These are phyloP conservation scores for Euproctis similis DNA, from an alignment of 2,888 invertebrate genomes.

Conservation along the genomic window DNA sequence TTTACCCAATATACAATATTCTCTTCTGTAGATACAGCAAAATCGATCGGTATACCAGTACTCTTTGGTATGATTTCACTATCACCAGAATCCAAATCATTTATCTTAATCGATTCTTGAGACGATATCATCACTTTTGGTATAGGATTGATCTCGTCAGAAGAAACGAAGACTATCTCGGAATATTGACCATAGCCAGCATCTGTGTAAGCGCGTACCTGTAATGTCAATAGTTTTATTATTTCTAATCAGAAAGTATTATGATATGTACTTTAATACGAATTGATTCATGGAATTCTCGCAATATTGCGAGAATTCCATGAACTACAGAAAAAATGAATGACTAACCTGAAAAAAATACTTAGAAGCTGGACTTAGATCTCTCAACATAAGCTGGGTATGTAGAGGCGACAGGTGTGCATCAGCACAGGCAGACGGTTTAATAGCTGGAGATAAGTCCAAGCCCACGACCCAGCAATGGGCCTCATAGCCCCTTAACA, in stretches of 20 bases:
- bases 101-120: constrained; percentile 81
- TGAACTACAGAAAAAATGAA: no score
- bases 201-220: constrained; percentile 88
- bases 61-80: constrained; percentile 77
- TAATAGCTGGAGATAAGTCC: constrained; percentile 28
- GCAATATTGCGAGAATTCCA: no score
- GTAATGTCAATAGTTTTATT: constrained; percentile 7
- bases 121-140: constrained; percentile 86
- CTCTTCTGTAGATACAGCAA: constrained; percentile 81
- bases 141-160: constrained; percentile 84
- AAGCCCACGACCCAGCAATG: constrained; percentile 76
- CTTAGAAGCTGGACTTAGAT: constrained; percentile 76
- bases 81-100: constrained; percentile 84
- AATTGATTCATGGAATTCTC: no score
- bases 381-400: constrained; percentile 75
- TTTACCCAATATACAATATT: constrained; percentile 89
- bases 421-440: constrained; percentile 72
- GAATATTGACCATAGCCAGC: constrained; percentile 85
- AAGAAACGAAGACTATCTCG: constrained; percentile 74
- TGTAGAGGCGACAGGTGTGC: constrained; percentile 63
- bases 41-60: constrained; percentile 81
- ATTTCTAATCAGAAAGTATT: no score
- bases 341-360: constrained; percentile 74
- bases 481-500: constrained; percentile 83
- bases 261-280: no score